A percentile compares a stretch with the other conserved stretches of the same genome.
Evolutionary conservation across 2,888 invertebrate genomes (phyloP).

Genomic region (Chydorus sphaericus): DNA sequence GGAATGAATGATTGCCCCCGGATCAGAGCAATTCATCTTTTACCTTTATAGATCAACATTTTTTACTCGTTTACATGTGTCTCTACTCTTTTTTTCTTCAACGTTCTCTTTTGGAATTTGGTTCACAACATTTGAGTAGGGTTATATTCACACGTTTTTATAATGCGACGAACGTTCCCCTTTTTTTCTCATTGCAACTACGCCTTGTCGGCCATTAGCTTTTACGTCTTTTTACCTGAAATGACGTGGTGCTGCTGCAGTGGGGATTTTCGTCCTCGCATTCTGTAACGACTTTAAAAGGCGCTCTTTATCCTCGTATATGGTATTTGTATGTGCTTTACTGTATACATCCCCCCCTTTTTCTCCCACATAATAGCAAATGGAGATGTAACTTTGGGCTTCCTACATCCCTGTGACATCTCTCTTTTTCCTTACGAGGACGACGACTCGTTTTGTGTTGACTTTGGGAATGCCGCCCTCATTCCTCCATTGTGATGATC

Average conservation of each 20-base stretch:
- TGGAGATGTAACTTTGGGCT: slow-evolving; percentile 4
- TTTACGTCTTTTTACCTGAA: no score
- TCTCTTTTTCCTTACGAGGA: no score
- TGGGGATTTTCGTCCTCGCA: no score
- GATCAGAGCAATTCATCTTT: slow-evolving; percentile 2
- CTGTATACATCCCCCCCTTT: not conserved
- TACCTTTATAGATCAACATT: no score
- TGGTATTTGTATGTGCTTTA: not conserved
- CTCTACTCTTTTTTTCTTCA: not conserved
- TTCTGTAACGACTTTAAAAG: not conserved
- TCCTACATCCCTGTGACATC: not conserved
- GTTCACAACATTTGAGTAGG: not conserved
- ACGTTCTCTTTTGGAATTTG: not conserved
- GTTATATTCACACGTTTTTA: not conserved
- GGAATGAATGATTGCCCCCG: not conserved
- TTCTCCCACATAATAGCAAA: no score
- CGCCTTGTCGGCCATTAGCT: no score
- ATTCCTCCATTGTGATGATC: no score
- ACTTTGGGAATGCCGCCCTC: no score
- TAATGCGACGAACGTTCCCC: no score
- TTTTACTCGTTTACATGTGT: not conserved
- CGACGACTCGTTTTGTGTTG: no score
- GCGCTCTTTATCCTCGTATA: not conserved
- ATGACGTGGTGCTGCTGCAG: no score
- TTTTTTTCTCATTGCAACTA: no score